A percentile compares a stretch with the other conserved stretches of the same genome.
Evolutionary conservation across 2,113 vertebrate species (phyloP).

Genomic region (Menura novaehollandiae): DNA sequence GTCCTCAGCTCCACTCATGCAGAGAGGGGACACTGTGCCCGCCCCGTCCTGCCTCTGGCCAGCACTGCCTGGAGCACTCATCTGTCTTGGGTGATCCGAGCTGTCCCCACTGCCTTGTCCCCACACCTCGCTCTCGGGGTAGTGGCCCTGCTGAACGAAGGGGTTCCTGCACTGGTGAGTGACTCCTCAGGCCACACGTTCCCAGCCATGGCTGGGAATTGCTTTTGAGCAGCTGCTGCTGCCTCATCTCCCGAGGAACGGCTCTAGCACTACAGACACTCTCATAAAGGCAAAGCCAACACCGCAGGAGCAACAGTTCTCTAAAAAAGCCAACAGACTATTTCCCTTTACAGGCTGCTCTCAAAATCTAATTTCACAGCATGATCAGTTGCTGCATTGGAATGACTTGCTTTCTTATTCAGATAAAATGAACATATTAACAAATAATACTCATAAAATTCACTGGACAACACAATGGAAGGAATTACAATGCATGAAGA

Average conservation of each 20-base stretch:
- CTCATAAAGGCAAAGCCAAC: not conserved
- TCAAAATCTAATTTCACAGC: constrained; percentile 54
- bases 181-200: accelerated
- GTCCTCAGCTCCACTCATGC: accelerated
- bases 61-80: accelerated
- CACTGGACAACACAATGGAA: constrained; percentile 35
- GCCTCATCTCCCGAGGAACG: not conserved
- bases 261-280: not conserved
- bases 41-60: not conserved
- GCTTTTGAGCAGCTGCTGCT: not conserved
- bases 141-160: not conserved
- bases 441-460: constrained; percentile 43
- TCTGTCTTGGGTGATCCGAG: accelerated
- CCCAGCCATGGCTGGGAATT: not conserved
- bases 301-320: not conserved
- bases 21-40: not conserved
- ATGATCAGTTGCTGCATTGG: constrained; percentile 3
- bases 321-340: not conserved
- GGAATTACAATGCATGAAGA: constrained; percentile 25
- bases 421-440: constrained; percentile 23
- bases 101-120: not conserved
- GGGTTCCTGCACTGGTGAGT: accelerated
- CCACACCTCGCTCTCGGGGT: accelerated
- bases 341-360: constrained; percentile 20
- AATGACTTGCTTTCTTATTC: constrained; percentile 37